Conservation (phyloP, 2,888 invertebrate species). For the Parnassius mnemosyne region DNA sequence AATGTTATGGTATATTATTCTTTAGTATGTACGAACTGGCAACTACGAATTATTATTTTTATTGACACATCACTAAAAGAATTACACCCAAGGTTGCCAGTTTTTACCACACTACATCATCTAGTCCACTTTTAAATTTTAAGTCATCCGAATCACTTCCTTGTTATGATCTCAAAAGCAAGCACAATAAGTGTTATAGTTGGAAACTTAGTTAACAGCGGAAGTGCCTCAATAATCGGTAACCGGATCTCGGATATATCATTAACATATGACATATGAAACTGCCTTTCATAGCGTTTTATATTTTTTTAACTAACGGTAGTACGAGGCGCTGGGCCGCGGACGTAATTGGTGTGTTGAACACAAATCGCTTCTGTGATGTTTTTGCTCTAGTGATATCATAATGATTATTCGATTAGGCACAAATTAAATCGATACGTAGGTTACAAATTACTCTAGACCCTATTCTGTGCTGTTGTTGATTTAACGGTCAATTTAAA, state of each 20-base stretch:
- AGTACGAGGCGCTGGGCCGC: constrained; percentile 53
- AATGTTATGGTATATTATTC: constrained; percentile 16
- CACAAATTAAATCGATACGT: constrained; percentile 44
- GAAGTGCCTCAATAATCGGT: constrained; percentile 66
- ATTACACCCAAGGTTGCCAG: constrained; percentile 22
- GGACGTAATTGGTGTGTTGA: constrained; percentile 49
- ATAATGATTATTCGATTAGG: constrained; percentile 41
- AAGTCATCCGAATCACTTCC: constrained; percentile 36
- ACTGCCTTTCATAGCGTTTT: constrained; percentile 73
- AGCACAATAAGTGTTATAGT: constrained; percentile 32
- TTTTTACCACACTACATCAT: constrained; percentile 35
- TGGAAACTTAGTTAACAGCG: constrained; percentile 40
- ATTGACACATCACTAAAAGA: constrained; percentile 2
- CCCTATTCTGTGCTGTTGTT: constrained; percentile 13
- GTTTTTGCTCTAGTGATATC: constrained; percentile 64
- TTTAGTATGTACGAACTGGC: constrained; percentile 8
- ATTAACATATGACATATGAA: constrained; percentile 54
- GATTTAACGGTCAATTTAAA: constrained; percentile 6
- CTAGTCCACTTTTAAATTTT: constrained; percentile 41
- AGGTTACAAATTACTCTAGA: constrained; percentile 14
- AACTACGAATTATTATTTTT: constrained; percentile 6
- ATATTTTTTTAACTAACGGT: constrained; percentile 66
- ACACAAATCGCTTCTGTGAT: constrained; percentile 74
- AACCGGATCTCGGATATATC: constrained; percentile 55
- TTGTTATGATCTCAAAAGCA: constrained; percentile 55